A percentile compares a stretch with the other conserved stretches of the same genome.
Evolutionary conservation across 2,797 vertebrate species (phyloP).

Genomic region (Ambastaia sidthimunki): DNA sequence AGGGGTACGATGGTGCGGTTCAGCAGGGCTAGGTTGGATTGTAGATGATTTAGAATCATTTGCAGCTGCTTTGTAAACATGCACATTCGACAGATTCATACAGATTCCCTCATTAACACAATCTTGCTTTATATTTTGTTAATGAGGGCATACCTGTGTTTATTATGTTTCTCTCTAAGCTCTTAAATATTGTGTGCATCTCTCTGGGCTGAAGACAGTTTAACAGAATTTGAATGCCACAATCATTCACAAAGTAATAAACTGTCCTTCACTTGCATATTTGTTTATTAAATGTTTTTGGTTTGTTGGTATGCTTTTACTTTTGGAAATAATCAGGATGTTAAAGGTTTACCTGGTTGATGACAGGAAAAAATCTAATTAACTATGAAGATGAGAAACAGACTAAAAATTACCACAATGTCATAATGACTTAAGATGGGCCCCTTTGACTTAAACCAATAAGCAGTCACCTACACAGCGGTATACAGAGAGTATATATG

Average conservation of each 20-base stretch:
- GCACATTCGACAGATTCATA: slow-evolving; percentile 11
- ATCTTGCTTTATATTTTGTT: not conserved
- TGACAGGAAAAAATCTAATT: not conserved
- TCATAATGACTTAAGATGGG: not conserved
- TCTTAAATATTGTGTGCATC: no score
- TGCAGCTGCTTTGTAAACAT: slow-evolving; percentile 32
- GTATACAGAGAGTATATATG: no score
- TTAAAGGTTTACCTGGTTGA: no score
- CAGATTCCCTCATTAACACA: not conserved
- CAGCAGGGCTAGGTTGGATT: slow-evolving; percentile 1
- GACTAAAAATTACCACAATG: not conserved
- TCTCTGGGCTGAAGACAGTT: no score
- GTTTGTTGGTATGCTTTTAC: not conserved
- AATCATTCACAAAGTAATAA: no score
- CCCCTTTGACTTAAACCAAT: not conserved
- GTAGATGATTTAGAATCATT: slow-evolving; percentile 16
- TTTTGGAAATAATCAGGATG: no score
- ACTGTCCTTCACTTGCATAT: no score
- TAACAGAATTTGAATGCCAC: no score
- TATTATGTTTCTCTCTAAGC: no score
- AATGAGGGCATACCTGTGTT: not conserved
- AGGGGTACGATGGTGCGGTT: slow-evolving; percentile 11
- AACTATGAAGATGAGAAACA: not conserved
- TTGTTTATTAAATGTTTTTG: no score
- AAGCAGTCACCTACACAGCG: not conserved